Evolutionary conservation across 2,113 vertebrate species (phyloP), one percentile per base, ranked within the genome.

Genomic region (Tichodroma muraria): DNA sequence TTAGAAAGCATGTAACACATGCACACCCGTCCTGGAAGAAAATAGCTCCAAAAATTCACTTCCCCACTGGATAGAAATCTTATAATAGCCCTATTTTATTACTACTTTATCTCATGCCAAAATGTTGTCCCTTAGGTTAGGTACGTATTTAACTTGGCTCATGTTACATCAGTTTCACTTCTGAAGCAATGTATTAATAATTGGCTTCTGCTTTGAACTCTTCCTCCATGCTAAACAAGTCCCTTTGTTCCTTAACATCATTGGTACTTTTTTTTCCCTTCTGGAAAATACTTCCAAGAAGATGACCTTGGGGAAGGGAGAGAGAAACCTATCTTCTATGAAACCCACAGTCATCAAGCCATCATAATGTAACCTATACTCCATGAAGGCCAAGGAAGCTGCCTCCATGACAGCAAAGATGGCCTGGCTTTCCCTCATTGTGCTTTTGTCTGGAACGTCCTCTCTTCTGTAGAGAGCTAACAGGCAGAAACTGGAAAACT

Each of bases 291-390:
- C 31, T 78, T 84, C 60, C 49, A 50, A 87, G 54, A 79, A 33
- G 25, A 72, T 0, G 0, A 47, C 10, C 16, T 20, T 15, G 11
- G 18, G 9, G 4, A 22, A 23, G 15, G 35, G 11, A 27, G 11
- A 12, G 8, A 56, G 53, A 94, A 80, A 15, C 7, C 8, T 5
- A 13, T 21, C 50, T 85, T 21, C 42, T 44, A 12, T 6, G 9
- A 88, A 10, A 85, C 16, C 13, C 5, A 4, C 30, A 60, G 35
- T 42, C 35, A 85, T 54, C 44, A 68, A 64, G 44, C 15, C 22
- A 79, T 33, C 63, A 59, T 25, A 75, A 70, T 0, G 0, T 50
- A 24, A 85, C 33, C 40, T 22, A 33, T 7, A 13, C 7, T 54
- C 30, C 49, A 42, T 1, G 15, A 52, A 79, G 6, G 25, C 11